Evolutionary conservation across 2,797 vertebrate genomes (phyloP).

Genomic region (Mallotus villosus): DNA sequence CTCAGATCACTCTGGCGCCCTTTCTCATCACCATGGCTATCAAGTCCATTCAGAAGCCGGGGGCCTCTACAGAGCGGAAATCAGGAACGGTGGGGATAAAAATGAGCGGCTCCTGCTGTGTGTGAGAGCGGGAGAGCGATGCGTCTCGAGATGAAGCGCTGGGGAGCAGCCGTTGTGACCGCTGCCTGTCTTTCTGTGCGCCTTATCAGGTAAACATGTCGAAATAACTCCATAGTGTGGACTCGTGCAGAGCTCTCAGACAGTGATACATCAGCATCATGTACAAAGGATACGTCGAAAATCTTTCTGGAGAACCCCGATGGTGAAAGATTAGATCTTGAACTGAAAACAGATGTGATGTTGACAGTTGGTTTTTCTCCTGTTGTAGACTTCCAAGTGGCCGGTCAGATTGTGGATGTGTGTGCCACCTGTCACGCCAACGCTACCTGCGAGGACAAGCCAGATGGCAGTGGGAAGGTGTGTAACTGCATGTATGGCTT

Average conservation of each 20-base stretch:
- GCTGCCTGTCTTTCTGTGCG: slow-evolving; percentile 54
- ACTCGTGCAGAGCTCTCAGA: no score
- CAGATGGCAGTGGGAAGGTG: slow-evolving; percentile 77
- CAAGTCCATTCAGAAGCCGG: slow-evolving; percentile 42
- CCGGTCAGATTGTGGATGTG: slow-evolving; percentile 63
- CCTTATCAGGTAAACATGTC: slow-evolving; percentile 58
- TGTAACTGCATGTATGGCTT: slow-evolving; percentile 95
- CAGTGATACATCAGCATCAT: background rate
- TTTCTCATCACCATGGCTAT: slow-evolving; percentile 48
- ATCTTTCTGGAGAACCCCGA: background rate
- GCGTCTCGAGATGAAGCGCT: slow-evolving; percentile 41
- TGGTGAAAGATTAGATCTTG: no score
- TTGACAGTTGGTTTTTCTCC: background rate
- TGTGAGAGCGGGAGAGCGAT: slow-evolving; percentile 17
- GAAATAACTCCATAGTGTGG: background rate
- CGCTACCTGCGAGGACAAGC: slow-evolving; percentile 82
- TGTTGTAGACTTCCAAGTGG: slow-evolving; percentile 32
- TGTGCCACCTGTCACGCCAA: slow-evolving; percentile 85
- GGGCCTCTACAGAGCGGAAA: slow-evolving; percentile 42
- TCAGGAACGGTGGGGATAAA: slow-evolving; percentile 25
- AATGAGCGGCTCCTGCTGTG: slow-evolving; percentile 23
- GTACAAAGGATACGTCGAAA: background rate
- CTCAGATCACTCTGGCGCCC: slow-evolving; percentile 39
- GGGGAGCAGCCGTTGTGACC: slow-evolving; percentile 23
- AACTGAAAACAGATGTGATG: no score